Evolutionary conservation across 2,888 invertebrate genomes (phyloP).

Genomic region (Pollenia amentaria): DNA sequence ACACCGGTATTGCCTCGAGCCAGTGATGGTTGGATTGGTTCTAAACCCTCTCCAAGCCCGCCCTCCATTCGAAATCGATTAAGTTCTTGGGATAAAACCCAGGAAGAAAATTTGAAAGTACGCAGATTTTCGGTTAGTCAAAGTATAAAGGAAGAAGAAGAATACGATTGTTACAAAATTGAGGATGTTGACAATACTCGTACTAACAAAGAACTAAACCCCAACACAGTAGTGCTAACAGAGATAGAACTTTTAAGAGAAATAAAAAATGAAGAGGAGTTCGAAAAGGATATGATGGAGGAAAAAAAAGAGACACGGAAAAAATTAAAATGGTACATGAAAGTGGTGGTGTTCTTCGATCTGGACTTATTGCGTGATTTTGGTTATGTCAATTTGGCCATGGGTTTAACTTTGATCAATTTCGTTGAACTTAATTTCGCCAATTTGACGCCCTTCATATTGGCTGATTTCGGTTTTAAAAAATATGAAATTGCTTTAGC

Average conservation of each 20-base stretch:
- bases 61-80: constrained; percentile 77
- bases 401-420: constrained; percentile 90
- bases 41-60: constrained; percentile 79
- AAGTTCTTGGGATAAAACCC: constrained; percentile 76
- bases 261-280: constrained; percentile 8
- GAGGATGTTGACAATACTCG: constrained; percentile 29
- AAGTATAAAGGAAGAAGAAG: constrained; percentile 79
- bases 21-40: constrained; percentile 83
- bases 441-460: constrained; percentile 89
- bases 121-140: constrained; percentile 80
- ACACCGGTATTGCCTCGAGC: constrained; percentile 87
- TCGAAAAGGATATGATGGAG: constrained; percentile 72
- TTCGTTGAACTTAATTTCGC: constrained; percentile 91
- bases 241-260: constrained; percentile 55
- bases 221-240: neutral
- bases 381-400: constrained; percentile 89
- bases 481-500: constrained; percentile 86
- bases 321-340: constrained; percentile 86
- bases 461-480: constrained; percentile 87
- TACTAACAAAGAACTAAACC: constrained; percentile 38
- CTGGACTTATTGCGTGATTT: constrained; percentile 89
- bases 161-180: neutral
- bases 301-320: constrained; percentile 80
- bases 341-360: constrained; percentile 89
- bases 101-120: constrained; percentile 67